phyloP scores from a whole-genome alignment of 1,140 invertebrate species.

The Drosophila mojavensis region DNA sequence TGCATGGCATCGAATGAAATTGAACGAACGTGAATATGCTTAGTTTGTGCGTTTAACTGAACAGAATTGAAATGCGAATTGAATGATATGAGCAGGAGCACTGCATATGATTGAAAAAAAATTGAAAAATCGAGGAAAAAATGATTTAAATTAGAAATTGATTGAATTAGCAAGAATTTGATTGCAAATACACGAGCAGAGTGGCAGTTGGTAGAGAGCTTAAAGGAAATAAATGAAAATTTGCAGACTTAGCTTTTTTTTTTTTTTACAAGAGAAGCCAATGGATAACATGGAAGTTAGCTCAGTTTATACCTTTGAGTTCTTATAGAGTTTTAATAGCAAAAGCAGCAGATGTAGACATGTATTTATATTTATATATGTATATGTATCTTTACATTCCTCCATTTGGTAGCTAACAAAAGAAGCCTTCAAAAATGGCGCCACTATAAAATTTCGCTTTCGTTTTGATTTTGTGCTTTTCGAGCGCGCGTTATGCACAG shows the following conservation, averaged over 20 bases:
- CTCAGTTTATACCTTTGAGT: background rate
- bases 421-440: slow-evolving; percentile 11
- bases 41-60: slow-evolving; percentile 18
- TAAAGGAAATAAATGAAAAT: background rate
- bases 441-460: slow-evolving; percentile 30
- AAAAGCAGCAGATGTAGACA: background rate
- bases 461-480: slow-evolving; percentile 17
- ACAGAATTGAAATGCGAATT: slow-evolving; percentile 18
- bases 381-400: no score
- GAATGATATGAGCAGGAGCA: slow-evolving; percentile 1
- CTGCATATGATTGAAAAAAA: slow-evolving; percentile 5
- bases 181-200: slow-evolving; percentile 1
- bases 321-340: background rate
- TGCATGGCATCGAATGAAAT: slow-evolving; percentile 23
- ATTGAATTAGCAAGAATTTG: slow-evolving; percentile 7
- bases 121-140: background rate
- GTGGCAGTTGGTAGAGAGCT: background rate
- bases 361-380: background rate
- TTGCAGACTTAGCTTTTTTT: background rate
- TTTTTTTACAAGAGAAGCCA: no score
- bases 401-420: background rate
- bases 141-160: slow-evolving; percentile 20
- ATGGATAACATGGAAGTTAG: no score
- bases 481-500: background rate
- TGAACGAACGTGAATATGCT: slow-evolving; percentile 17